Conservation (phyloP, 1,140 invertebrate genomes). For the Ostrea edulis region DNA sequence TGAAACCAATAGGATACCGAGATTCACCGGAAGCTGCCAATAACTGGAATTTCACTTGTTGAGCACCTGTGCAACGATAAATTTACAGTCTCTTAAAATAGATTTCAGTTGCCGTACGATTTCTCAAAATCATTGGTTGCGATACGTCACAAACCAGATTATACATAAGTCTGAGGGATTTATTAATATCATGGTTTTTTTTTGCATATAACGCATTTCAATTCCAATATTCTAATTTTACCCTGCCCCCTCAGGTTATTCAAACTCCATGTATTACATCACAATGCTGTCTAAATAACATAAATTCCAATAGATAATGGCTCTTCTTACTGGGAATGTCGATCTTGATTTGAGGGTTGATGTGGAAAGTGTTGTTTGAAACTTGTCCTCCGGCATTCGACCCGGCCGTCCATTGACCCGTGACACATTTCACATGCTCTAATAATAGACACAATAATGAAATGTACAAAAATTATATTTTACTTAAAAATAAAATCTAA, state of each 20-base stretch:
- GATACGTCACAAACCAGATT: no score
- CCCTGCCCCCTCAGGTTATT: no score
- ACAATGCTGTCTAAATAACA: no score
- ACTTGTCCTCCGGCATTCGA: constrained; percentile 51
- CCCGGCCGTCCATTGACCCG: constrained; percentile 32
- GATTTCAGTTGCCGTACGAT: no score
- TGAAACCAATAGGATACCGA: constrained; percentile 43
- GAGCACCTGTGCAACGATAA: background rate
- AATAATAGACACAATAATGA: background rate
- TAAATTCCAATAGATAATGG: background rate
- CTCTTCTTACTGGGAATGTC: background rate
- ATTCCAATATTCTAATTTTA: no score
- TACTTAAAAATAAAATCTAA: background rate
- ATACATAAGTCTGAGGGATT: no score
- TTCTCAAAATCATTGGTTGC: no score
- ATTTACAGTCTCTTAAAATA: background rate
- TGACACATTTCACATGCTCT: constrained; percentile 26
- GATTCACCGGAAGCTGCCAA: background rate
- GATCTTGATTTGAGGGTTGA: constrained; percentile 47
- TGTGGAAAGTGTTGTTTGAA: constrained; percentile 29
- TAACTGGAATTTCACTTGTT: constrained; percentile 40
- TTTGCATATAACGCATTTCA: background rate
- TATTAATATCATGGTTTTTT: no score
- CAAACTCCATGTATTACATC: no score
- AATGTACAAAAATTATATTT: background rate